phyloP scores from a whole-genome alignment of 2,888 invertebrate species.

The Liposcelis brunnea region DNA sequence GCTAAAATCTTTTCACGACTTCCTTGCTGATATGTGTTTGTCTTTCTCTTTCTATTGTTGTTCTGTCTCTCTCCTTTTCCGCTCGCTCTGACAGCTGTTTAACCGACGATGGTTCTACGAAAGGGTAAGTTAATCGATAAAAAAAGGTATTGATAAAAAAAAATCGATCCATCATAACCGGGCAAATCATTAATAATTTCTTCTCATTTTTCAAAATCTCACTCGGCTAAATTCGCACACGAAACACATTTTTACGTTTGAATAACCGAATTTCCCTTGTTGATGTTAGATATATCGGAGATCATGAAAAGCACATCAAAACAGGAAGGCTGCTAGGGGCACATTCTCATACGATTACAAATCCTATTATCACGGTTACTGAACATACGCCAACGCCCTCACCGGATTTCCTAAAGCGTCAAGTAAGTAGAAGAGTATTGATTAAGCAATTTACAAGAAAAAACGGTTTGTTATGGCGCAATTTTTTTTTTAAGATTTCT shows the following conservation, averaged over 20 bases:
- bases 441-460: not conserved
- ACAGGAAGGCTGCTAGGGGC: constrained; percentile 26
- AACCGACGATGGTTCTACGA: constrained; percentile 64
- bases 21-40: constrained; percentile 3
- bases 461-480: too few relatives aligned
- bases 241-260: constrained; percentile 17
- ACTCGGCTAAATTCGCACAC: too few relatives aligned
- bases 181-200: too few relatives aligned
- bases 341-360: constrained; percentile 23
- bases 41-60: constrained; percentile 8
- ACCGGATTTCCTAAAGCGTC: constrained; percentile 68
- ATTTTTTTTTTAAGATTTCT: constrained; percentile 42
- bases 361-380: constrained; percentile 93
- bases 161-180: too few relatives aligned
- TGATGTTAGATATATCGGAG: constrained; percentile 47
- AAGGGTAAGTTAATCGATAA: constrained; percentile 48
- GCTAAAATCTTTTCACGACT: too few relatives aligned
- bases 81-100: constrained; percentile 45
- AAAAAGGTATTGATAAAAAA: too few relatives aligned
- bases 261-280: not conserved
- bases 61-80: constrained; percentile 11
- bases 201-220: not conserved
- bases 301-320: constrained; percentile 35
- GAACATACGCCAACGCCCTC: constrained; percentile 89
- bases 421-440: constrained; percentile 41